Evolutionary conservation across 64 coral and sea anemone species (phyloP), one percentile per base, ranked within the genome.

Genomic region (Stichodactyla mertensii): DNA sequence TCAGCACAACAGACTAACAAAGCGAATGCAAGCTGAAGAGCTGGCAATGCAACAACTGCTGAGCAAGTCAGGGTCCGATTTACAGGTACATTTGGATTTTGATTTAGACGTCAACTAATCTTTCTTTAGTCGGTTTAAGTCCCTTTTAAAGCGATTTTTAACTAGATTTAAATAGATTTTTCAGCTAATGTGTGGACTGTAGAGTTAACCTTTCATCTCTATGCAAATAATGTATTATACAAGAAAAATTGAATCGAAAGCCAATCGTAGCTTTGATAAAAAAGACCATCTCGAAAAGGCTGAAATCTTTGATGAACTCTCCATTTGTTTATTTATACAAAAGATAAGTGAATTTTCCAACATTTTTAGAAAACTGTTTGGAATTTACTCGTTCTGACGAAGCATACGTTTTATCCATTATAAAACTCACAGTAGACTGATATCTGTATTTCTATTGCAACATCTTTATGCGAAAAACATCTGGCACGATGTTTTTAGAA

Each of bases 81-180:
- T 74, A 74, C 69, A 74, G 69, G 69, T 74, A 74, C 26, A 74
- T 74, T 26, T 27, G 26, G 10, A 27, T 74, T 31, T 74, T 74
- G 10, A 20, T 20, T 53, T 51, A 81, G 36, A 81, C 78, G 78
- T 81, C 36, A 55, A 20, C 16, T 81, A 22, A 81, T 81, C 51
- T 81, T 55, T 54, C 54, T 81, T 81, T 81, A 81, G 51, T 81
- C 36, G 1, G 36, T 45, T 45, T 45, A 2, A 45, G 36, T 45
- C 20, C 11, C 78, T 81, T 81, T 81, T 79, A 79, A 81, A 81
- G 52, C 52, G 51, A 53, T 81, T 81, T 81, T 81, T 81, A 81
- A 81, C 78, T 52, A 53, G 78, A 55, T 53, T 55, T 81, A 55
- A 81, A 53, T 81, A 12, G 53, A 81, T 81, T 81, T 81, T 55